Evolutionary conservation across 2,888 invertebrate genomes (phyloP), one percentile per base, ranked within the genome.

Genomic region (Chalcis sispes): DNA sequence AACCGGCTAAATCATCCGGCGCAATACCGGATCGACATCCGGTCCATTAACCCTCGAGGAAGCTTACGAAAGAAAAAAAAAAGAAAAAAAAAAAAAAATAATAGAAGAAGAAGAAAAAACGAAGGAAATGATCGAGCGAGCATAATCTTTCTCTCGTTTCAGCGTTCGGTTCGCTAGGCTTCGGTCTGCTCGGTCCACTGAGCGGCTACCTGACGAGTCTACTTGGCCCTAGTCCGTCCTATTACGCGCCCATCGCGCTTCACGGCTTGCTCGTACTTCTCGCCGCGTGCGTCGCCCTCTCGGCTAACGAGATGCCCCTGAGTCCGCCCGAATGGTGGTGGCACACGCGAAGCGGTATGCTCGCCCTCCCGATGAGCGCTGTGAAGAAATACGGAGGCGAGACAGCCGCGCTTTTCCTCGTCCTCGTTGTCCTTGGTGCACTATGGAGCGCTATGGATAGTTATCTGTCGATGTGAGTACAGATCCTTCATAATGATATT

Each of bases 271-370:
- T 93, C 69, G 90, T 94, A 89, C 88, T 94, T 20, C 86, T 94
- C 18, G 77, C 87, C 4, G 83, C 84, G 1, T 73, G 84, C 20
- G 76, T 87, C 2, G 86, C 86, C 0, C 71, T 87, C 8, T 79
- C 73, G 5, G 83, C 88, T 2, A 83, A 92, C 2, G 91, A 91
- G 18, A 95, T 95, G 94, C 95, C 95, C 0, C 88, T 95, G 10
- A 94, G 94, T 82, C 94, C 95, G 0, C 95, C 95, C 0, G 95
- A 95, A 88, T 95, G 95, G 95, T 95, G 95, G 95, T 95, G 95
- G 95, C 95, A 95, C 84, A 95, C 95, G 1, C 91, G 94, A 82
- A 93, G 94, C 10, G 95, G 95, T 48, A 92, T 94, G 89, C 84
- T 95, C 72, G 93, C 95, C 10, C 90, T 95, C 85, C 95, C 95